These are phyloP conservation scores for Panagrolaimus sp. DNA, from an alignment of 1,140 invertebrate species.

Conservation along the genomic window DNA sequence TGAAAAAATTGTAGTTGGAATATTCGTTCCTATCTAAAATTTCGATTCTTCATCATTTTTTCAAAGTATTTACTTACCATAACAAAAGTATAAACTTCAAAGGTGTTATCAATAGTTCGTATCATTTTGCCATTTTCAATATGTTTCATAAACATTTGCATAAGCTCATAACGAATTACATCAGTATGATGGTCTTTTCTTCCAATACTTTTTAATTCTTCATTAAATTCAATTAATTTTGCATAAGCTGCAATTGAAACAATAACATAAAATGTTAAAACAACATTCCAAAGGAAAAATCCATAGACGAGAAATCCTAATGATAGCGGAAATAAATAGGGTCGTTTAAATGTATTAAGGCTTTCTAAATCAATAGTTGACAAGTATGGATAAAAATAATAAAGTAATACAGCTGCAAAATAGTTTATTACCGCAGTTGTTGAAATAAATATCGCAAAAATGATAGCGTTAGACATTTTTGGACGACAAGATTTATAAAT, in stretches of 20 bases:
- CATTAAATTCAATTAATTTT: conserved; percentile 28
- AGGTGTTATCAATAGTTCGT: conserved; percentile 28
- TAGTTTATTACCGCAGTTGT: too few relatives aligned
- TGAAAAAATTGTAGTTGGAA: conserved; percentile 37
- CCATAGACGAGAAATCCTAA: conserved; percentile 15
- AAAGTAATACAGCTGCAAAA: too few relatives aligned
- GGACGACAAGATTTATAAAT: too few relatives aligned
- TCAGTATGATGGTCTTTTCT: too few relatives aligned
- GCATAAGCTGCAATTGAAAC: conserved; percentile 25
- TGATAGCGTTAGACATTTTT: too few relatives aligned
- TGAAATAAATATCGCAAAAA: too few relatives aligned
- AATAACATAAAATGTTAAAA: conserved; percentile 28
- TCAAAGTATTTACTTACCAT: conserved; percentile 13
- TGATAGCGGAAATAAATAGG: not conserved
- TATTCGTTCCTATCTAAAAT: conserved; percentile 30
- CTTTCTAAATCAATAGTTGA: not conserved
- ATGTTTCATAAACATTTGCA: conserved; percentile 28
- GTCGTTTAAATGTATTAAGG: not conserved
- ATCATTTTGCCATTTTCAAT: conserved; percentile 31
- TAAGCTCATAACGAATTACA: conserved; percentile 18
- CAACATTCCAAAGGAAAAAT: conserved; percentile 23
- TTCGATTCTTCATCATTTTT: not conserved
- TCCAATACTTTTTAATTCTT: conserved; percentile 14
- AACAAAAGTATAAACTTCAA: conserved; percentile 39
- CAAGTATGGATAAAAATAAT: too few relatives aligned